Conservation (phyloP, 2,797 vertebrate genomes). For the Pteropus rufus region DNA sequence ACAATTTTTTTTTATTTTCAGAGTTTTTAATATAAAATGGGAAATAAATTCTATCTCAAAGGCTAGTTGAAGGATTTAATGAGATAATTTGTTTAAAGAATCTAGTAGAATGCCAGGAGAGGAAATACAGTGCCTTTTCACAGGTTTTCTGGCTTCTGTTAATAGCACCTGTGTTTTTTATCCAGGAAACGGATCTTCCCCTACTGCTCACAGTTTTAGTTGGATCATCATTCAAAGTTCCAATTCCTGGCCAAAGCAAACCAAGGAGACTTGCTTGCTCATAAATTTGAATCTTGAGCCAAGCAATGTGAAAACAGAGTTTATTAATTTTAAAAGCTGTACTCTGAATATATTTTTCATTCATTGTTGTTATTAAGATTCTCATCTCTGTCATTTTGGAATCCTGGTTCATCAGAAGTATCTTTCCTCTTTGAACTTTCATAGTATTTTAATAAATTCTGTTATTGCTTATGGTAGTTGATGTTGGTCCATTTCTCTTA, state of each 20-base stretch:
- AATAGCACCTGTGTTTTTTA: not conserved
- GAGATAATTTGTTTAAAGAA: not conserved
- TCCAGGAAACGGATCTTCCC: not conserved
- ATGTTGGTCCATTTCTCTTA: not conserved
- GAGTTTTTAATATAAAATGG: not conserved
- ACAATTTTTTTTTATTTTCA: not conserved
- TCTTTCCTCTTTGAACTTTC: not conserved
- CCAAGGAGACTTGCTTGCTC: not conserved
- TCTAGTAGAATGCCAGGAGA: not conserved
- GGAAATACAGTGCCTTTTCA: not conserved
- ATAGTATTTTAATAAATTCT: no score
- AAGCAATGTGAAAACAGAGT: not conserved
- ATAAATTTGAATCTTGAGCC: not conserved
- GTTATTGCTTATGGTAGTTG: not conserved
- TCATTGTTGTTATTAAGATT: not conserved
- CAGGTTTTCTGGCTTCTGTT: not conserved
- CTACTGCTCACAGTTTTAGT: not conserved
- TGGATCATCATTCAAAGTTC: not conserved
- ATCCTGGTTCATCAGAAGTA: not conserved
- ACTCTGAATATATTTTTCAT: not conserved
- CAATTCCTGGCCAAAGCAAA: not conserved
- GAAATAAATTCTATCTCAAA: not conserved
- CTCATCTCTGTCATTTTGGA: not conserved
- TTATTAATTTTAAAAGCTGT: not conserved
- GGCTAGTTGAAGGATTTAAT: not conserved